These are phyloP conservation scores for Pseudochromis fuscus DNA, from an alignment of 2,797 vertebrate genomes.

Conservation along the genomic window DNA sequence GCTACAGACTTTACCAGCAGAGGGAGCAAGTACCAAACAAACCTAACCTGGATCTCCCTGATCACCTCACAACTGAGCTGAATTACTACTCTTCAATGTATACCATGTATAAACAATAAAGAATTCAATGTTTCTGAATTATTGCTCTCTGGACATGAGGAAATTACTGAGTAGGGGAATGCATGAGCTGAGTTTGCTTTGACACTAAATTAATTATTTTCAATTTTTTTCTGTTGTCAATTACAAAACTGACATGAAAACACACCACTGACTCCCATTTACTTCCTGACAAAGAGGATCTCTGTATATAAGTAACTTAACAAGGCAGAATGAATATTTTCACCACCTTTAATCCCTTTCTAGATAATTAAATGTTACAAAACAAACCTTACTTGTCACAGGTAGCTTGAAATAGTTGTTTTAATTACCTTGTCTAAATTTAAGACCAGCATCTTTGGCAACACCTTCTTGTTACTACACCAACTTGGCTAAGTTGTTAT, in stretches of 20 bases:
- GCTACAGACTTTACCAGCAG: conserved; percentile 59
- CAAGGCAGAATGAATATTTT: conserved; percentile 13
- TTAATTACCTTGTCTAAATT: conserved; percentile 56
- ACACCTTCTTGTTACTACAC: conserved; percentile 60
- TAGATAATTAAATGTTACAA: conserved; percentile 33
- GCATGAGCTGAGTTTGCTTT: not conserved
- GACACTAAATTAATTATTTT: not conserved
- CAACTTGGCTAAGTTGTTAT: conserved; percentile 68
- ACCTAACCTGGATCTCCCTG: not conserved
- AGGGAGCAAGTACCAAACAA: conserved; percentile 63
- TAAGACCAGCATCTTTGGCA: conserved; percentile 58
- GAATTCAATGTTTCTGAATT: not conserved
- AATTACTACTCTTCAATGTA: conserved; percentile 17
- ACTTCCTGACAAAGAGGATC: not conserved
- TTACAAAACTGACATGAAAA: not conserved
- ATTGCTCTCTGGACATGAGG: not conserved
- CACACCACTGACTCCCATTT: not conserved
- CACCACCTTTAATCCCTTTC: conserved; percentile 13
- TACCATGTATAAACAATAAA: conserved; percentile 37
- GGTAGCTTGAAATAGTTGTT: conserved; percentile 46
- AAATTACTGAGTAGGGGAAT: not conserved
- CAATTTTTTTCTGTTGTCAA: not conserved
- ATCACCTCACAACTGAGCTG: not conserved
- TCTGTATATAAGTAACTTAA: not conserved
- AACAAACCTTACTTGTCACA: conserved; percentile 37